Evolutionary conservation across 2,888 invertebrate genomes (phyloP), one percentile per base, ranked within the genome.

Genomic region (Sphinx pinastri): DNA sequence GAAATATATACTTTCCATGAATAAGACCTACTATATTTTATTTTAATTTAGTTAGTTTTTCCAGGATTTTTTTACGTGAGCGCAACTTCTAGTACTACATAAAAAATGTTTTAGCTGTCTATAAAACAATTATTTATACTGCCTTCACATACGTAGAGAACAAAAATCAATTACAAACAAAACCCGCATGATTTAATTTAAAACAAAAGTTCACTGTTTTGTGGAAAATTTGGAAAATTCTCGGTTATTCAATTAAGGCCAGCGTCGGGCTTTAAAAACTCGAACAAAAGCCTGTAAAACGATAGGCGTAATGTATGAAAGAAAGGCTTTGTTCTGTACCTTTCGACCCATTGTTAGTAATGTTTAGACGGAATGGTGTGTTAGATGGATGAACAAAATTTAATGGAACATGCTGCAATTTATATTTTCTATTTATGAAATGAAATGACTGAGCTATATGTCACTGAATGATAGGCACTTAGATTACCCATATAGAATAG

Each of bases 141-240:
- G 1, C 12, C 16, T 16, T 47, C 45, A 5, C 16, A 8, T 4
- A 16, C 16, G 60, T 47, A 12, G 10, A 16, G 6, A 10, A 60
- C 45, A 12, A n/a, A 47, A 16, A 54, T 16, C 59, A 59, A 38
- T 38, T 38, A 11, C 13, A 59, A 59, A 59, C 59, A 59, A n/a
- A n/a, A 60, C 60, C 47, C 16, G 47, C n/a, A n/a, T 45, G 60
- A 47, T 60, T 60, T 47, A 60, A 60, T 60, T 60, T 19, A 47
- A 60, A 59, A 60, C 47, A 60, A 60, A 60, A 60, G 47, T 60
- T 60, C 60, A 45, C n/a, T 60, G 60, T 60, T 47, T 16, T n/a
- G 60, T 45, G 47, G 16, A 60, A 60, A 47, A 45, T 60, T 60
- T 47, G 60, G 16, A 60, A 60, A 60, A 60, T 60, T 45, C 47